Conservation (phyloP, 2,113 vertebrate species). For the Platysteira castanea region DNA sequence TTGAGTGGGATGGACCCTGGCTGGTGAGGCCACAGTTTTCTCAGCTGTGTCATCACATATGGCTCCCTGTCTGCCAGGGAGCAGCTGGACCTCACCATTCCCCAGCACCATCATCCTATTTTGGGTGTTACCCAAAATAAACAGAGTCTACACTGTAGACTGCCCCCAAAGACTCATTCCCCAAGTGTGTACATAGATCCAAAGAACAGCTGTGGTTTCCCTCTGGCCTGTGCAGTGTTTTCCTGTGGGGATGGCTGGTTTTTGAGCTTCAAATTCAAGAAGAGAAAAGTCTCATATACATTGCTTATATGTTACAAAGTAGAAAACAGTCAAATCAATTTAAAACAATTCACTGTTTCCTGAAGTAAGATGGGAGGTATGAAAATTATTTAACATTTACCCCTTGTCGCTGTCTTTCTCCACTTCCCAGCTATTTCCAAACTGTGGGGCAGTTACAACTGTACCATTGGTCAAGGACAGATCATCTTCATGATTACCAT, state of each 20-base stretch:
- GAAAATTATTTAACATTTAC: constrained; percentile 8
- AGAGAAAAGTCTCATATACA: neutral
- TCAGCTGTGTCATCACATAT: neutral
- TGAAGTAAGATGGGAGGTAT: neutral
- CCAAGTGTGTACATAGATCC: no score
- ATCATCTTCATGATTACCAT: constrained; percentile 30
- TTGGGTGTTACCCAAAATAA: neutral
- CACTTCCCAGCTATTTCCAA: constrained; percentile 74
- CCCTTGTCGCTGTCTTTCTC: constrained; percentile 43
- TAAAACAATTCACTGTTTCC: neutral
- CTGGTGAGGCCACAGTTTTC: neutral
- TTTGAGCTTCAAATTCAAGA: neutral
- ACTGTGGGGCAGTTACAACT: constrained; percentile 16
- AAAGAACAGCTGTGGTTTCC: neutral
- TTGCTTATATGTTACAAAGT: neutral
- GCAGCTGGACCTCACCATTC: neutral
- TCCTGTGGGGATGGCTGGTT: neutral
- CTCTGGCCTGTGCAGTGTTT: neutral
- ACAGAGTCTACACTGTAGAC: neutral
- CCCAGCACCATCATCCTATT: neutral
- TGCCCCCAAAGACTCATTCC: neutral
- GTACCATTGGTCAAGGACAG: constrained; percentile 42
- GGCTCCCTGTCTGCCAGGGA: neutral
- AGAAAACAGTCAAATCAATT: neutral
- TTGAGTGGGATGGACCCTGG: neutral